Evolutionary conservation across 2,888 invertebrate genomes (phyloP).

Genomic region (Cynaeus angustus): DNA sequence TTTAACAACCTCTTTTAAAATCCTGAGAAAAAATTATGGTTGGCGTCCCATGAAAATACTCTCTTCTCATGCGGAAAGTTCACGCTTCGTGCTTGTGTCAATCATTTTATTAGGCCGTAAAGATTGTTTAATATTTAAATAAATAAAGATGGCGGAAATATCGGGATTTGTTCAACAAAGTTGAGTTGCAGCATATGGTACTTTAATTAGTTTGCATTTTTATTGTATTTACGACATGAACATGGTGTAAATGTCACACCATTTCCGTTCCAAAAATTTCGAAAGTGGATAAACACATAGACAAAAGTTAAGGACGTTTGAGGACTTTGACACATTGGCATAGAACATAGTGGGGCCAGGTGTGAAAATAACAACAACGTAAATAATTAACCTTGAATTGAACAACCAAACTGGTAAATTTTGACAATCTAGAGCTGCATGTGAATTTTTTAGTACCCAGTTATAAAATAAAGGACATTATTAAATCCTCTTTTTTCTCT

Average conservation of each 20-base stretch:
- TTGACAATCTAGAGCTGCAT: too few relatives aligned
- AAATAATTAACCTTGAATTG: too few relatives aligned
- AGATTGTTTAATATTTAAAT: slow-evolving; percentile 1
- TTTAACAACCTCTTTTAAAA: slow-evolving; percentile 19
- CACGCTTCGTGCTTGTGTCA: background rate
- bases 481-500: too few relatives aligned
- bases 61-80: background rate
- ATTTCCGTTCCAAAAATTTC: slow-evolving; percentile 1
- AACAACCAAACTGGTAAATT: too few relatives aligned
- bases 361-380: too few relatives aligned
- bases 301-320: too few relatives aligned
- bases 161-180: too few relatives aligned
- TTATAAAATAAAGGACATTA: too few relatives aligned
- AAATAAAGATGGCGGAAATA: background rate
- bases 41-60: slow-evolving; percentile 12
- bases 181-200: background rate
- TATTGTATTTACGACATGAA: background rate
- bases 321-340: too few relatives aligned
- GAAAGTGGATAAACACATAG: too few relatives aligned
- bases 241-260: slow-evolving; percentile 4
- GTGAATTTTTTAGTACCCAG: too few relatives aligned
- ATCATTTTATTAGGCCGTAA: background rate
- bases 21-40: slow-evolving; percentile 14
- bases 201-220: background rate
- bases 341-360: too few relatives aligned